Base-by-base conservation (phyloP, 2,888 invertebrate species). In the Amiota mariae region DNA sequence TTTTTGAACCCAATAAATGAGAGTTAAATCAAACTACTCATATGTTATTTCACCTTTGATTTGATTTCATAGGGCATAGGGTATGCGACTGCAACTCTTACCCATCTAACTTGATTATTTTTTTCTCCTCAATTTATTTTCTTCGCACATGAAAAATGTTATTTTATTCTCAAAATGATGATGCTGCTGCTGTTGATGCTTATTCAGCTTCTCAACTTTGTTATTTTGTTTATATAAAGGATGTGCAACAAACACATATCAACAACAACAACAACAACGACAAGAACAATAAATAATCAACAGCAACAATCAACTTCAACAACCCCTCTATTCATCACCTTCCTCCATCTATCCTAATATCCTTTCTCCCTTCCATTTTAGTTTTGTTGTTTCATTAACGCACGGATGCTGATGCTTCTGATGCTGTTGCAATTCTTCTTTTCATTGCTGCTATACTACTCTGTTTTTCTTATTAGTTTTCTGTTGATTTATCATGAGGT, bases 181-280 rank as follows among this genome's bases (percentile, higher is more conserved):
- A 2, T 36, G 36, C 36, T 36, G 36, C 36, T 36, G 2, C 36
- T 59, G 59, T 18, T 24, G 57, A 4, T 18, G 18, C 15, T 15
- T 56, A 24, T 20, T 15, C 57, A 18, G 59, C 18, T 80, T 72
- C 82, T 75, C 81, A 82, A 82, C 84, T 61, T 48, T 61, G 59
- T 59, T 9, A 11, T 66, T 48, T 66, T 47, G 13, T 66, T 66
- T 66, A 48, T 49, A 49, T 18, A 66, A 66, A 46, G 48, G 48
- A 66, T n/a, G 47, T 66, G 48, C 48, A 48, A 66, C 48, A 66
- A 15, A 18, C 9, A 66, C 11, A 46, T 63, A 48, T 15, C 64
- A 66, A 36, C 47, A 46, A 46, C 47, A 64, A 47, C 64, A 64
- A 64, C 8, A 36, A 9, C 9, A 64, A 64, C 24, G 3, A 59